Base-by-base conservation (phyloP, 2,797 vertebrate genomes). In the Pseudopleuronectes americanus region DNA sequence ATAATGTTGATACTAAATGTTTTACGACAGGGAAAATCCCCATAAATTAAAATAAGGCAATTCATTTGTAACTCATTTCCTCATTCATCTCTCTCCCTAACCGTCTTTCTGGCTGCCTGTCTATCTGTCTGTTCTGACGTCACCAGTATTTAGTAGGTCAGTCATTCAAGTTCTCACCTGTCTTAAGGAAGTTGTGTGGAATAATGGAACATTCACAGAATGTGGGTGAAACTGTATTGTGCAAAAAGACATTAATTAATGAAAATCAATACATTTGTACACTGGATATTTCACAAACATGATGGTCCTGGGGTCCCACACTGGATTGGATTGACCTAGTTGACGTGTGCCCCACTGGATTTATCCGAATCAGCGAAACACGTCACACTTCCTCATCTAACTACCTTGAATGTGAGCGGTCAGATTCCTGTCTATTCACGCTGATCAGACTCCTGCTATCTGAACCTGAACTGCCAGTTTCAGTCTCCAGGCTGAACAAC, bases 381-480 rank as follows among this genome's bases (percentile, higher is more conserved):
- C 8, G 8, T 69, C 54, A 57, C 14, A 19, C 60, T 65, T 49
- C 56, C 28, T 83, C 69, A 77, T 57, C 52, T 68, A 58, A 76
- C 23, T 66, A 13, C 43, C 58, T 75, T n/a, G 51, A 31, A 23
- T 49, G 56, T 33, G 54, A 77, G 41, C 56, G 68, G 22, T 64
- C 57, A 47, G 53, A 66, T 68, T 79, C 45, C 54, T 76, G 52
- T 70, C 70, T 22, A 45, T 47, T 31, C 54, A 51, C 14, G 1
- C 5, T 19, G 41, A 52, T 57, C 74, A 57, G 52, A 57, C 57
- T 71, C 54, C 67, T 22, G 51, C 53, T 43, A 52, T 64, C 33
- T 58, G 31, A 83, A 81, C 80, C 67, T 68, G 80, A 80, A 28
- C 22, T 61, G 48, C 83, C 63, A 63, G 80, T 87, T 79, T 62